Evolutionary conservation across 2,113 vertebrate species (phyloP).

Genomic region (Charadrius vociferus): DNA sequence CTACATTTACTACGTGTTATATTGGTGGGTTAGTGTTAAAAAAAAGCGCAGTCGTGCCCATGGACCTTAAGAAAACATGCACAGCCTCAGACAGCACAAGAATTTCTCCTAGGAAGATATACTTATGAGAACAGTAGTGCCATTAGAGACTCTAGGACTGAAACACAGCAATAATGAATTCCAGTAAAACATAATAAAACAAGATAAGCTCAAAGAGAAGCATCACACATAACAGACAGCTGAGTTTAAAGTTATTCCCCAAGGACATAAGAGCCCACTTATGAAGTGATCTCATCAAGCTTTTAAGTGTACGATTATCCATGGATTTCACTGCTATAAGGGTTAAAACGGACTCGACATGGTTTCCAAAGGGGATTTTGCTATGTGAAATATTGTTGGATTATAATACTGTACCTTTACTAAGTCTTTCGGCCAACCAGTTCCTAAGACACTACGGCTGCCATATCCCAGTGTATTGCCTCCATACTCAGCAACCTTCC

Average conservation of each 20-base stretch:
- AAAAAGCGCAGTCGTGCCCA: neutral
- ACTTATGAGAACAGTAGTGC: neutral
- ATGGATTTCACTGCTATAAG: neutral
- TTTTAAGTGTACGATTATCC: no score
- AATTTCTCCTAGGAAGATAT: neutral
- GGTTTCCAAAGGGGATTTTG: conserved; percentile 32
- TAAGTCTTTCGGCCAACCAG: conserved; percentile 98
- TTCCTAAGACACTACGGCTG: conserved; percentile 97
- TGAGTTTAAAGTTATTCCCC: neutral
- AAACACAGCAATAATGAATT: neutral
- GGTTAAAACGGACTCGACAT: neutral
- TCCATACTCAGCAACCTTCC: conserved; percentile 98
- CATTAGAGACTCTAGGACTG: neutral
- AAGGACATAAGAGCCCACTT: neutral
- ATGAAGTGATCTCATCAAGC: neutral
- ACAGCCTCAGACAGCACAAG: neutral
- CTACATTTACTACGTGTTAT: neutral
- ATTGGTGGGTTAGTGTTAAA: neutral
- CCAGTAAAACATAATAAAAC: neutral
- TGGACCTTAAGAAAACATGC: neutral
- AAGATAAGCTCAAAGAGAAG: neutral
- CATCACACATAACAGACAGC: neutral
- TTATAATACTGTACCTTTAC: conserved; percentile 88
- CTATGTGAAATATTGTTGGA: conserved; percentile 25
- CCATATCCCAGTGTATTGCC: conserved; percentile 98